Conservation (phyloP, 2,797 vertebrate species). For the Vipera ursinii region DNA sequence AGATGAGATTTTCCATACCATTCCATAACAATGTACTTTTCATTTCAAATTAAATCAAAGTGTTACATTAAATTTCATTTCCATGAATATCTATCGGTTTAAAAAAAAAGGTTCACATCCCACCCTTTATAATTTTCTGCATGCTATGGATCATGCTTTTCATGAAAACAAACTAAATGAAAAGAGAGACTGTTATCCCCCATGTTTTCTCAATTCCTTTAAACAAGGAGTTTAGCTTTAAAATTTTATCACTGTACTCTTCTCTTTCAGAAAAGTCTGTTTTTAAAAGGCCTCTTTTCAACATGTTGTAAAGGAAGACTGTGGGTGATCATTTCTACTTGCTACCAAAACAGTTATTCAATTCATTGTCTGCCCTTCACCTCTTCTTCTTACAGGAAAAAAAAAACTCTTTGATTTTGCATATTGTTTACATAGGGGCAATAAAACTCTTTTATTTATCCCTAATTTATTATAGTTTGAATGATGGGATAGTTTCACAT, state of each 20-base stretch:
- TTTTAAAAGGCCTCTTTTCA: background rate
- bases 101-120: background rate
- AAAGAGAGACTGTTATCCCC: background rate
- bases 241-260: background rate
- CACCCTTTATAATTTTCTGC: background rate
- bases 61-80: background rate
- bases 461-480: background rate
- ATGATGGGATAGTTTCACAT: background rate
- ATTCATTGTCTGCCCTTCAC: no score
- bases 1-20: background rate
- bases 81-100: background rate
- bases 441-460: background rate
- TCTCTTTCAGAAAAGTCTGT: background rate
- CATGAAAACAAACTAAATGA: background rate
- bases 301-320: slow-evolving; percentile 26
- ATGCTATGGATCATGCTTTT: background rate
- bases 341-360: background rate
- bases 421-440: slow-evolving; percentile 3
- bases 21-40: background rate
- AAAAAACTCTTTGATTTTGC: background rate
- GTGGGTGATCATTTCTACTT: background rate
- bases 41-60: background rate
- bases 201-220: background rate
- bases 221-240: background rate
- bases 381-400: no score